These are phyloP conservation scores for Phocoena phocoena DNA, from an alignment of 2,113 vertebrate species.

Conservation along the genomic window DNA sequence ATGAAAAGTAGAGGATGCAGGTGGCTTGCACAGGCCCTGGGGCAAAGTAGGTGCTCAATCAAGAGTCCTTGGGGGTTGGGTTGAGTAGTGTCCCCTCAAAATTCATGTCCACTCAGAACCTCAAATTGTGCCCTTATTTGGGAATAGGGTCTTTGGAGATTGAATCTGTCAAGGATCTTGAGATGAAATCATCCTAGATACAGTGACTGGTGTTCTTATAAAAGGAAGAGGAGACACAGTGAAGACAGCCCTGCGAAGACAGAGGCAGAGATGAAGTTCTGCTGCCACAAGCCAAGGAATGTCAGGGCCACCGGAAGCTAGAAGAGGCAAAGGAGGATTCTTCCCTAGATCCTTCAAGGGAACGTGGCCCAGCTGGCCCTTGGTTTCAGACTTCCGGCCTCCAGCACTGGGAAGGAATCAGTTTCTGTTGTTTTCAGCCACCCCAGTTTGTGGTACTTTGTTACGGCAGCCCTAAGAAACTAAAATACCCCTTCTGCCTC, in stretches of 20 bases:
- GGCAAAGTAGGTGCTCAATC: neutral
- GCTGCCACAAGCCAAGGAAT: neutral
- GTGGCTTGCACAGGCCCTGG: neutral
- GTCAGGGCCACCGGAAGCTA: neutral
- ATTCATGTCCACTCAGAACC: neutral
- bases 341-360: neutral
- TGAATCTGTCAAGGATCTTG: neutral
- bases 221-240: neutral
- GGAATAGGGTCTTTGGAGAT: neutral
- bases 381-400: neutral
- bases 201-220: fast-evolving
- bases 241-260: neutral
- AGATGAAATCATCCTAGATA: neutral
- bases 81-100: neutral
- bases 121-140: neutral
- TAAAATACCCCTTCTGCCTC: neutral
- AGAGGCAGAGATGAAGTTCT: fast-evolving
- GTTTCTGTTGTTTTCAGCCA: neutral
- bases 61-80: neutral
- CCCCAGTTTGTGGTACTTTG: neutral
- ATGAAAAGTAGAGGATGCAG: neutral
- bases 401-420: neutral
- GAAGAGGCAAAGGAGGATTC: neutral
- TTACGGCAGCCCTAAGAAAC: neutral
- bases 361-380: too few species aligned